Evolutionary conservation across 2,888 invertebrate species (phyloP).

Genomic region (Norana najaformis): DNA sequence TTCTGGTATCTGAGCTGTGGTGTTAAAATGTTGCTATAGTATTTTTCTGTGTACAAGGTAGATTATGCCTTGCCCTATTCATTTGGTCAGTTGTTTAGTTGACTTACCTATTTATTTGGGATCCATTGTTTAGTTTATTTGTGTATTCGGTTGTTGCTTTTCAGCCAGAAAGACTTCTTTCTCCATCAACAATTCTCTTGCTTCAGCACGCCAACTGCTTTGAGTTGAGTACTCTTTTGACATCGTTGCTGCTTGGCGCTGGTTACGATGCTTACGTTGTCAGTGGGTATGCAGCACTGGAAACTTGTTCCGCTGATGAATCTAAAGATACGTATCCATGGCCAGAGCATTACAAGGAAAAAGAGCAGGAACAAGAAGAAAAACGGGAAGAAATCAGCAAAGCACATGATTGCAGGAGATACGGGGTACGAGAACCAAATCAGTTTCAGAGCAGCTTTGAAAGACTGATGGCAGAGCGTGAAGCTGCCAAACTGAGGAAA

Average conservation of each 20-base stretch:
- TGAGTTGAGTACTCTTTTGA: conserved; percentile 79
- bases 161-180: conserved; percentile 63
- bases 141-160: conserved; percentile 33
- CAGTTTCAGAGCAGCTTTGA: conserved; percentile 61
- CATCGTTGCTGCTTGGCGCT: conserved; percentile 79
- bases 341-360: conserved; percentile 38
- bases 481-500: conserved; percentile 49
- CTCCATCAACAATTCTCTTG: conserved; percentile 75
- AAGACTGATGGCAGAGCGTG: conserved; percentile 53
- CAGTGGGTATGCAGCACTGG: conserved; percentile 81
- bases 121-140: neutral
- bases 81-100: neutral
- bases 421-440: conserved; percentile 61
- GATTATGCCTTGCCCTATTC: neutral
- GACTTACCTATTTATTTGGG: neutral
- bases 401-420: conserved; percentile 54
- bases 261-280: conserved; percentile 86
- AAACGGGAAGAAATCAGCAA: neutral
- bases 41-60: neutral
- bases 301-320: conserved; percentile 68
- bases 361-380: neutral
- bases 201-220: conserved; percentile 79
- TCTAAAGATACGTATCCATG: conserved; percentile 61
- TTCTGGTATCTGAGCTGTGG: neutral
- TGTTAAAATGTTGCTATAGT: neutral